Conservation (phyloP, 2,888 invertebrate species). For the Luperina nickerlii region DNA sequence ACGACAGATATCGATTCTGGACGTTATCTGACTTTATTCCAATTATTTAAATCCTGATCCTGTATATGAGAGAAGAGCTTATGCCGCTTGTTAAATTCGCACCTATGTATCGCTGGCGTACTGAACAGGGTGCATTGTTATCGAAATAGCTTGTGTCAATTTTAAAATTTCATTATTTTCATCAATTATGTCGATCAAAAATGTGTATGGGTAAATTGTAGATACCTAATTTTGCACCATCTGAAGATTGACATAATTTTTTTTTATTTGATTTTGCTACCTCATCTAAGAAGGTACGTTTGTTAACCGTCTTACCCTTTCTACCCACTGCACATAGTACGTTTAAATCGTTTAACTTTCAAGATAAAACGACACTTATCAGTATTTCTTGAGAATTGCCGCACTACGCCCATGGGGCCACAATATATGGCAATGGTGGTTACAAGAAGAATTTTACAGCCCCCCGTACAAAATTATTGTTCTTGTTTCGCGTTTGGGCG, state of each 20-base stretch:
- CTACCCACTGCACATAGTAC: conserved; percentile 25
- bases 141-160: too few species aligned
- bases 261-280: too few species aligned
- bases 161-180: too few species aligned
- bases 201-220: not conserved
- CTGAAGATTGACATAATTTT: not conserved
- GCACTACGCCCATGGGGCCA: conserved; percentile 59
- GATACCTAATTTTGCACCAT: not conserved
- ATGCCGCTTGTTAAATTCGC: too few species aligned
- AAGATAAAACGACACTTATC: conserved; percentile 64
- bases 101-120: too few species aligned
- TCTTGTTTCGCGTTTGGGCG: conserved; percentile 56
- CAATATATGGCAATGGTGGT: conserved; percentile 59
- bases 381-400: conserved; percentile 65
- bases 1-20: not conserved
- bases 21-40: not conserved
- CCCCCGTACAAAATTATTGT: conserved; percentile 36
- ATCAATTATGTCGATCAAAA: not conserved
- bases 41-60: not conserved
- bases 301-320: conserved; percentile 26
- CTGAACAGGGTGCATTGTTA: too few species aligned
- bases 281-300: not conserved
- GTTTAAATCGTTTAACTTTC: conserved; percentile 72
- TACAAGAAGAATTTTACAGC: conserved; percentile 63
- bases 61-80: too few species aligned